Evolutionary conservation across 2,113 vertebrate genomes (phyloP), one percentile per base, ranked within the genome.

Genomic region (Crotalus horridus): DNA sequence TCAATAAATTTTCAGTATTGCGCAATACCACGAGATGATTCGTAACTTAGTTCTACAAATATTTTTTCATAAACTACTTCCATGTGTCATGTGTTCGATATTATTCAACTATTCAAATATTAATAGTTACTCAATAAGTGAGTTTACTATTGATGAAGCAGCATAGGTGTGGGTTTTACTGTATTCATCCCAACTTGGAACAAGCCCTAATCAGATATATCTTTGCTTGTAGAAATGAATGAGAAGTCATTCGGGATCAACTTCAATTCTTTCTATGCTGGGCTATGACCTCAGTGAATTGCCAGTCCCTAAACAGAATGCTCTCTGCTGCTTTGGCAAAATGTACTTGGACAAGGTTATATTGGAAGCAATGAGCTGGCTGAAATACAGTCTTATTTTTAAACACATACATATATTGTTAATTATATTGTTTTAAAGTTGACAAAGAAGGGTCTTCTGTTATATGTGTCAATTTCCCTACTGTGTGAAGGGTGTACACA

Each of bases 391-490:
- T 48, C 48, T 29, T 51, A 90, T 64, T 51, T 39, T 89, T 46
- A 89, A 81, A 89, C 11, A 39, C 43, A 64, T n/a, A 29, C 33
- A 33, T 29, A 88, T 54, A 85, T 59, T 93, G 54, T 39, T 90
- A 92, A 94, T n/a, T 8, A 69, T 92, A 39, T 21, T 85, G 43
- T 24, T 59, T 20, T 93, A 58, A 48, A 90, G 26, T 55, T 90
- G 43, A 24, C 89, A 89, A 64, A 33, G 88, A 93, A 64, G 93
- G 91, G 39, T 93, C 1, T 0, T 54, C n/a, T 91, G 94, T 85
- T 90, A 51, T n/a, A 87, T 87, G 69, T 86, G 90, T 54, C 2
- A 0, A 2, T 93, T 89, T 93, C 39, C 81, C 92, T 91, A 94
- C 46, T 87, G n/a, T 74, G n/a, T 2, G 17, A 69, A 89, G 88